Base-by-base conservation (phyloP, 2,888 invertebrate species). In the Atethmia centrago region DNA sequence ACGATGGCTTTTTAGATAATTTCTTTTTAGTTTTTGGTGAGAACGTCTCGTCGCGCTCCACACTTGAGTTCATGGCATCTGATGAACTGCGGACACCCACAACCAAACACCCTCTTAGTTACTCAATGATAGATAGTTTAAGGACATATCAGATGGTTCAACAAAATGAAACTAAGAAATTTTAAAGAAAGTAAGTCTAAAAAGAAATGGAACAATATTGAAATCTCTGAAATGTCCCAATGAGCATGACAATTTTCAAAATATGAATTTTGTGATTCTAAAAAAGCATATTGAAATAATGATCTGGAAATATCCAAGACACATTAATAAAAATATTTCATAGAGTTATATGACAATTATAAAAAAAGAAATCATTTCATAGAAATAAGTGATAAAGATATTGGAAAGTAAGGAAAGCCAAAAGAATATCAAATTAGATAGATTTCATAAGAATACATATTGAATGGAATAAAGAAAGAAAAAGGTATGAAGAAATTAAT, bases 1-100 rank as follows among this genome's bases (percentile, higher is more conserved):
- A 96, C 84, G 96, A 96, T 71, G 96, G 96, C 88, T 96, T 96
- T 96, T 96, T 96, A 63, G 96, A 96, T 68, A 96, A 92, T 96
- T 96, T 96, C 96, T 96, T 96, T 95, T 96, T 96, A 90, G 96
- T 96, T 95, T 96, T 96, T 91, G 96, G 96, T 77, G 96, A 96
- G 91, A 95, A 94, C 81, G 95, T 93, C 89, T 96, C 96, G 90
- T 96, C 96, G 91, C 93, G 95, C 92, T 96, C 96, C 92, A 94
- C 90, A 88, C 95, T 96, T 89, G 96, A 95, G 93, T 95, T 95
- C 95, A 95, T 94, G 93, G 91, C 95, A 88, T 96, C 96, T 81
- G 95, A 93, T 89, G 95, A 94, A 93, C 96, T 96, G 96, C 93
- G 96, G 95, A 96, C 95, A 95, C 95, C 96, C 96, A 95, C 93